Conservation (phyloP, 2,797 vertebrate species). For the Denticeps clupeoides region DNA sequence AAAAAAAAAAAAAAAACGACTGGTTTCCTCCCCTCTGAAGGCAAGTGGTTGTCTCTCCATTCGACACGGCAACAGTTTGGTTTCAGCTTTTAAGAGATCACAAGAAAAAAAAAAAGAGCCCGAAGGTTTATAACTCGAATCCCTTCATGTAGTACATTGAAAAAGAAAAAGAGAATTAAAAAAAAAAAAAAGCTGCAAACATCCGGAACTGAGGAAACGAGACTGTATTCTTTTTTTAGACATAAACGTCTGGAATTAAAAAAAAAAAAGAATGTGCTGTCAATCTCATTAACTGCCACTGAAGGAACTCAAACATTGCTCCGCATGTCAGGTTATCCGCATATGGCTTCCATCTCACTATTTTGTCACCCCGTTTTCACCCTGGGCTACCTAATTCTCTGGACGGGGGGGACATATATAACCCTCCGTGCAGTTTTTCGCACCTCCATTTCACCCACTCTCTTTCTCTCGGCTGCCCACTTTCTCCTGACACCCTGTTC, state of each 20-base stretch:
- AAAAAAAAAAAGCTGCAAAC: no score
- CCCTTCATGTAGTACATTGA: background rate
- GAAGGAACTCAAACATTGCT: no score
- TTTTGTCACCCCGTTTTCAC: no score
- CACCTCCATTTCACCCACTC: background rate
- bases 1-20: conserved; percentile 47
- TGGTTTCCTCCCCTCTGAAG: conserved; percentile 81
- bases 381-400: no score
- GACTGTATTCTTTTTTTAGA: background rate
- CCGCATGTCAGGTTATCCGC: no score
- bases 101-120: background rate
- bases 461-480: background rate
- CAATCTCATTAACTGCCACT: no score
- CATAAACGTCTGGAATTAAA: conserved; percentile 26
- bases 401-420: no score
- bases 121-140: background rate
- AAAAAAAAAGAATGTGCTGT: background rate
- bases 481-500: conserved; percentile 36
- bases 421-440: background rate
- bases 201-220: background rate
- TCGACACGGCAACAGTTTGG: conserved; percentile 64
- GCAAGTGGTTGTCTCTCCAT: conserved; percentile 73
- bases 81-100: conserved; percentile 20
- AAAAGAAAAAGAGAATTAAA: no score
- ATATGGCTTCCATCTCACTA: no score